Evolutionary conservation across 92 coral and sea anemone species (phyloP), one percentile per base, ranked within the genome.

Genomic region (Zoanthus sansibaricus): DNA sequence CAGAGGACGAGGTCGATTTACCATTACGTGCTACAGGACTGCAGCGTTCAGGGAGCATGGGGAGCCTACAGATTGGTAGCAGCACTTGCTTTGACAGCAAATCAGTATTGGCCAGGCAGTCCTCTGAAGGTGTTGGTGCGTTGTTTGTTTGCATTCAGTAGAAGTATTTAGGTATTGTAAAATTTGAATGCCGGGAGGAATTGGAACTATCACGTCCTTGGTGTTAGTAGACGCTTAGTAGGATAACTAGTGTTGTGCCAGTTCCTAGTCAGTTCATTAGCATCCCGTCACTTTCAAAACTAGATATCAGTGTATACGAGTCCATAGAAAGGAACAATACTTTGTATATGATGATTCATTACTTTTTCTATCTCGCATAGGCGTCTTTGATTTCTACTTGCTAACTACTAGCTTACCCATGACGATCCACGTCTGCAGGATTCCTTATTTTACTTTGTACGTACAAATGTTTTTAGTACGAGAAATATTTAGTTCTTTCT

Each of bases 31-130:
- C 10, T 33, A 68, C 83, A 64, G 85, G 78, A 66, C 90, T 92
- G 64, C 83, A 95, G 46, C 95, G 98, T 33, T 93, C 95, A 7
- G 98, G 96, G 3, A 94, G 98, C 82, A 91, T 93, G 71, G 95
- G 95, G 2, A 94, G 92, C 89, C 79, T 94, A 59, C 94, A 91
- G 78, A 84, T 88, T 58, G 84, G 69, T 13, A 87, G 97, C 77
- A 89, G 69, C 15, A 87, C 95, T 8, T 86, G 94, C 67, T 90
- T 92, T 78, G 98, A 94, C 33, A 33, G 88, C 46, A 94, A 72
- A 84, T 48, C 75, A 25, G 83, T 82, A 21, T 72, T 94, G 17
- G 70, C 93, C 12, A 88, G 98, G 31, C 95, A 94, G 72, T 73
- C 87, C 9, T 94, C 98, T 11, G 98, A 93, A 47, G 98, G 96